Conservation (phyloP, 2,113 vertebrate species). For the Dasyurus viverrinus region DNA sequence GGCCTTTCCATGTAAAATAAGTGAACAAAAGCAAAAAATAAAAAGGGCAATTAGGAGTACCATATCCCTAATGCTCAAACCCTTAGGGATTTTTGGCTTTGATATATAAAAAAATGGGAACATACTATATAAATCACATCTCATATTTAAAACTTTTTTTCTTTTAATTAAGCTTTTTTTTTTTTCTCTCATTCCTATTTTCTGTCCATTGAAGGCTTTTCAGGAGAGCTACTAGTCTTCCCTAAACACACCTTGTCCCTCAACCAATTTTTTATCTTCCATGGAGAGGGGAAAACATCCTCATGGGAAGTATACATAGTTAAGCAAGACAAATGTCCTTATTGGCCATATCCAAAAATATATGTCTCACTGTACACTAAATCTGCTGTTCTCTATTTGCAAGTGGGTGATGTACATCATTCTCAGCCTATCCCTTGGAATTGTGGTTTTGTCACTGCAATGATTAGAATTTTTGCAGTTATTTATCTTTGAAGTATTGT, state of each 20-base stretch:
- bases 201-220: background rate
- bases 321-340: background rate
- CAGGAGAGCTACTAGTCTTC: background rate
- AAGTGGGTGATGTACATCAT: background rate
- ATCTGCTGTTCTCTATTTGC: background rate
- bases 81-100: background rate
- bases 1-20: slow-evolving; percentile 19
- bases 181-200: background rate
- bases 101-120: slow-evolving; percentile 23
- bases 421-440: background rate
- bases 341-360: background rate
- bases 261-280: background rate
- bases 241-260: background rate
- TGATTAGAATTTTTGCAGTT: background rate
- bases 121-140: background rate
- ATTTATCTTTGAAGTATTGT: background rate
- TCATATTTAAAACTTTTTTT: slow-evolving; percentile 10
- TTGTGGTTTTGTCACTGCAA: background rate
- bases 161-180: slow-evolving; percentile 20
- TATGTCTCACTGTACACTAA: background rate
- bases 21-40: background rate
- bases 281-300: background rate
- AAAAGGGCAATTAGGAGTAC: slow-evolving; percentile 24
- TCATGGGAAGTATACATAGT: background rate
- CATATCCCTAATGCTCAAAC: background rate